phyloP scores from a whole-genome alignment of 2,797 vertebrate genomes.

The Pempheris klunzingeri region DNA sequence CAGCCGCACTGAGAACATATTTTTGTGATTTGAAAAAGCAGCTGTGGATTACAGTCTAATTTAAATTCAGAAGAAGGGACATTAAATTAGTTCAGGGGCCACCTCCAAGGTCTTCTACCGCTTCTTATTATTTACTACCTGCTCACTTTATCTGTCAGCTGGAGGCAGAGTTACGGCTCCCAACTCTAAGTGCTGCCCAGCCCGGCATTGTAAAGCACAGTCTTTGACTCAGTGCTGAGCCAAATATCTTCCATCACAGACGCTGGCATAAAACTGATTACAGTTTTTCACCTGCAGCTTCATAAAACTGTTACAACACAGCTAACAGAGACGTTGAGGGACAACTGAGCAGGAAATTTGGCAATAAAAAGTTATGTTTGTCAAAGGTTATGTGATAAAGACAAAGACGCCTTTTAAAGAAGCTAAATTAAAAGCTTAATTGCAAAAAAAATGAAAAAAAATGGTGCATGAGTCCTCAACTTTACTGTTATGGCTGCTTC shows the following conservation, averaged over 20 bases:
- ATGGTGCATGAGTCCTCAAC: slow-evolving; percentile 29
- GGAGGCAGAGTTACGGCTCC: slow-evolving; percentile 75
- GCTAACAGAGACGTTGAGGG: slow-evolving; percentile 70
- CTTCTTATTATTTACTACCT: slow-evolving; percentile 76
- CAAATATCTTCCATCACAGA: slow-evolving; percentile 72
- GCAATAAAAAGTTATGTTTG: slow-evolving; percentile 62
- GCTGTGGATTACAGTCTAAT: slow-evolving; percentile 73
- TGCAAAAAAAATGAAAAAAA: slow-evolving; percentile 29
- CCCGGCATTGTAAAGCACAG: slow-evolving; percentile 63
- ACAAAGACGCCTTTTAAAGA: slow-evolving; percentile 46
- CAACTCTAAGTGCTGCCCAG: slow-evolving; percentile 55
- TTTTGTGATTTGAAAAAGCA: slow-evolving; percentile 69
- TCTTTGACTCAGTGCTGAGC: slow-evolving; percentile 65
- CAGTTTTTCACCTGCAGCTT: slow-evolving; percentile 72
- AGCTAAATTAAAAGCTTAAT: slow-evolving; percentile 58
- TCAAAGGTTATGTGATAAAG: slow-evolving; percentile 62
- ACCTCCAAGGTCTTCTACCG: slow-evolving; percentile 76
- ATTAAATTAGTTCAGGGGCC: slow-evolving; percentile 78
- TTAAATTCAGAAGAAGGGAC: slow-evolving; percentile 75
- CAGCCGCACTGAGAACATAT: slow-evolving; percentile 45
- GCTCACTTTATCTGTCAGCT: slow-evolving; percentile 77
- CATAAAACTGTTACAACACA: slow-evolving; percentile 70
- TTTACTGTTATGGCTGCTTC: slow-evolving; percentile 63
- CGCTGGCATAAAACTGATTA: slow-evolving; percentile 68
- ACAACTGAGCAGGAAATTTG: slow-evolving; percentile 50